Conservation (phyloP, 1,140 invertebrate genomes). For the Camponotus vicinus region DNA sequence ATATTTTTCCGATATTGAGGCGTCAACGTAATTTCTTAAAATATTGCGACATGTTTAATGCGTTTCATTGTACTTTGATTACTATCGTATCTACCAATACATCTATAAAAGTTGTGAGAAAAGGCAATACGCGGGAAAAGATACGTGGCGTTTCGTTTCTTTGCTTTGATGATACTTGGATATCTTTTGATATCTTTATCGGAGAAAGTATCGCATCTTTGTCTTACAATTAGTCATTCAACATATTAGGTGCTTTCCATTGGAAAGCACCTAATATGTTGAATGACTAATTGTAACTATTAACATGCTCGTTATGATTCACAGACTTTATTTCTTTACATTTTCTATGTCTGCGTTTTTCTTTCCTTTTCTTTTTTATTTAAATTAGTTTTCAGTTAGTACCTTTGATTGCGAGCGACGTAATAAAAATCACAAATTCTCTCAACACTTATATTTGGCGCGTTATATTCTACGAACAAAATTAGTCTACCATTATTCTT, state of each 20-base stretch:
- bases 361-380: not conserved
- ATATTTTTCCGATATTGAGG: not conserved
- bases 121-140: not conserved
- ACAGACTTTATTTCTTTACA: no score
- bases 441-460: not conserved
- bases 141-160: not conserved
- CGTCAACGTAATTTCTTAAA: not conserved
- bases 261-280: no score
- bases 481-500: not conserved
- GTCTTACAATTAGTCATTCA: not conserved
- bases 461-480: not conserved
- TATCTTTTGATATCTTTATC: constrained; percentile 22
- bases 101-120: not conserved
- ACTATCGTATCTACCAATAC: not conserved
- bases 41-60: not conserved
- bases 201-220: constrained; percentile 7
- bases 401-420: not conserved
- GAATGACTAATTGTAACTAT: no score
- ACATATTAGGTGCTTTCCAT: no score
- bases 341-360: not conserved
- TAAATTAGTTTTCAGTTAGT: not conserved
- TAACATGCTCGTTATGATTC: not conserved
- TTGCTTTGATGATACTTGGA: not conserved
- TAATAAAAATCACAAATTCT: not conserved
- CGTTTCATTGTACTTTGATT: not conserved